These are phyloP conservation scores for Macrophya alboannulata DNA, from an alignment of 2,888 invertebrate genomes.

Conservation along the genomic window DNA sequence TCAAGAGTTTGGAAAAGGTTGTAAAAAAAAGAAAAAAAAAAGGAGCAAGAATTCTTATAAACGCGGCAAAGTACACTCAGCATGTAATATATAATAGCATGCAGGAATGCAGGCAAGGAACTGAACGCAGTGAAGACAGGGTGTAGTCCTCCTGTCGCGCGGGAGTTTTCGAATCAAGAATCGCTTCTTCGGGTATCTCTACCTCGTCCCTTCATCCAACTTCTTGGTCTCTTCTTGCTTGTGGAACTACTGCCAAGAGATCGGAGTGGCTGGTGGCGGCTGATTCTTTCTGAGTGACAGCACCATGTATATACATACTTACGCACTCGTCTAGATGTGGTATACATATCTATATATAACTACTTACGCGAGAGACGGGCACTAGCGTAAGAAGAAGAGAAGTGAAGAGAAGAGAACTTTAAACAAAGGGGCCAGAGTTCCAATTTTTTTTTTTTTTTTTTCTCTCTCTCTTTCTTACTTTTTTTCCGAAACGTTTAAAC, in stretches of 20 bases:
- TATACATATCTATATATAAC: slow-evolving; percentile 52
- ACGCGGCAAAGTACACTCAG: slow-evolving; percentile 21
- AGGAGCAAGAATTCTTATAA: not conserved
- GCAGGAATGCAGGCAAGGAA: slow-evolving; percentile 76
- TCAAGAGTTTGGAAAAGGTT: not conserved
- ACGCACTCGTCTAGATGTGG: slow-evolving; percentile 26
- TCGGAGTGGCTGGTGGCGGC: slow-evolving; percentile 59
- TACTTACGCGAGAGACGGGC: slow-evolving; percentile 17
- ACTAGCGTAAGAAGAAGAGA: slow-evolving; percentile 21
- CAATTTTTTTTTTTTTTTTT: slow-evolving; percentile 44
- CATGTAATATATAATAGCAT: slow-evolving; percentile 75
- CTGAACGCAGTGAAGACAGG: slow-evolving; percentile 72
- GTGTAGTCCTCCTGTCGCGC: slow-evolving; percentile 35
- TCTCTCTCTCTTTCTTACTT: not conserved
- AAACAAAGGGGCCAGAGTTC: slow-evolving; percentile 55
- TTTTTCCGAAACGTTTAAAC: slow-evolving; percentile 23
- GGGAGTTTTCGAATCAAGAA: slow-evolving; percentile 35
- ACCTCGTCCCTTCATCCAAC: slow-evolving; percentile 2
- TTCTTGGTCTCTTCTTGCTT: not conserved
- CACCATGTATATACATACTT: slow-evolving; percentile 38
- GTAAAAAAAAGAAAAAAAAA: not conserved
- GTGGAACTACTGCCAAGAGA: slow-evolving; percentile 69
- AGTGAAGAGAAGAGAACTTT: slow-evolving; percentile 59
- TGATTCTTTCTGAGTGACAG: slow-evolving; percentile 55
- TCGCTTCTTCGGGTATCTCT: slow-evolving; percentile 5